These are phyloP conservation scores for Vicugna pacos DNA, from an alignment of 2,113 vertebrate species.

Conservation along the genomic window DNA sequence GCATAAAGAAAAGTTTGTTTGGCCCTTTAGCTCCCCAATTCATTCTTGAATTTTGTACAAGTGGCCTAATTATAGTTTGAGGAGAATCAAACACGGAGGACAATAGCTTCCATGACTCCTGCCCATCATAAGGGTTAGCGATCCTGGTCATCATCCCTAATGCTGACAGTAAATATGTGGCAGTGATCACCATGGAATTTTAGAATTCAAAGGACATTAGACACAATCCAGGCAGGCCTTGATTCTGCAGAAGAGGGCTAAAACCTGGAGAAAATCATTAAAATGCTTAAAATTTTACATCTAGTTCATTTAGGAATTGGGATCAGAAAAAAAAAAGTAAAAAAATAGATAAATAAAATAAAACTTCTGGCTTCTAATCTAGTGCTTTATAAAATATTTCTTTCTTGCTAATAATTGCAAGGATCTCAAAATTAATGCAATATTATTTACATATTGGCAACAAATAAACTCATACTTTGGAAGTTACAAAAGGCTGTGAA, in stretches of 20 bases:
- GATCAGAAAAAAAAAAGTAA: not conserved
- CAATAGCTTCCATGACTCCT: accelerated
- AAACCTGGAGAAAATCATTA: not conserved
- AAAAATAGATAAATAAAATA: not conserved
- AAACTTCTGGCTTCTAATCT: not conserved
- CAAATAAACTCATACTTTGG: not conserved
- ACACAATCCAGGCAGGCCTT: not conserved
- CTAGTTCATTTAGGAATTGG: not conserved
- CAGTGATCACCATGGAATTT: not conserved
- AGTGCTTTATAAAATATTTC: not conserved
- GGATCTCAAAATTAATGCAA: not conserved
- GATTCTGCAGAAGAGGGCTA: not conserved
- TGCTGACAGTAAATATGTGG: not conserved
- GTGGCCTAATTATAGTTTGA: not conserved
- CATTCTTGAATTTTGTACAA: not conserved
- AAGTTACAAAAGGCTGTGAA: not conserved
- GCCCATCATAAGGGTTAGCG: not conserved
- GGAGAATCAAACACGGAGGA: not conserved
- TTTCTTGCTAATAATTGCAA: not conserved
- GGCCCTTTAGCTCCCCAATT: not conserved
- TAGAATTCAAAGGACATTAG: not conserved
- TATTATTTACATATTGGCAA: not conserved
- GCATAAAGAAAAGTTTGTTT: not conserved
- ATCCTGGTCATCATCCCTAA: accelerated
- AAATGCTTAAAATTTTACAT: not conserved